phyloP scores from a whole-genome alignment of 2,113 vertebrate species.

The Hyla sarda region DNA sequence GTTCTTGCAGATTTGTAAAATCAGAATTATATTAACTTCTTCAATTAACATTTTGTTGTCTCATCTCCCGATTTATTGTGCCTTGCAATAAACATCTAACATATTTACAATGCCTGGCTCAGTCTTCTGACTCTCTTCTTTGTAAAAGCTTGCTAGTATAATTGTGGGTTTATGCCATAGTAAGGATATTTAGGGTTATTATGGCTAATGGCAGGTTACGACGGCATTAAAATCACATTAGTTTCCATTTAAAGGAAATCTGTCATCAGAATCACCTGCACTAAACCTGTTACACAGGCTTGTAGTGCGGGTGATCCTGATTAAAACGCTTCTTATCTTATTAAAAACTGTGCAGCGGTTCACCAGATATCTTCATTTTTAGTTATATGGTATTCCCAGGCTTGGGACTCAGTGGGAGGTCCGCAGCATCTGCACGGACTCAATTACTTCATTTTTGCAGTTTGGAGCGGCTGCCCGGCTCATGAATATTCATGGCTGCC shows the following conservation, averaged over 20 bases:
- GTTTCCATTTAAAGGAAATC: conserved; percentile 19
- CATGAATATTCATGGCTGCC: too few relatives aligned
- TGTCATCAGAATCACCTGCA: too few relatives aligned
- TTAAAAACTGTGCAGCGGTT: too few relatives aligned
- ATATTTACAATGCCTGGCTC: conserved; percentile 11
- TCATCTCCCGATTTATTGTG: conserved; percentile 52
- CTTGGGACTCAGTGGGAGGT: too few relatives aligned
- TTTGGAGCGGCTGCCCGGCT: too few relatives aligned
- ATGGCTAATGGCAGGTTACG: conserved; percentile 36
- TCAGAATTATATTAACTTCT: conserved; percentile 3
- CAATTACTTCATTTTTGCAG: too few relatives aligned
- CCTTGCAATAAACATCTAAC: conserved; percentile 39
- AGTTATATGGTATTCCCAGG: too few relatives aligned
- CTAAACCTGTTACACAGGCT: too few relatives aligned
- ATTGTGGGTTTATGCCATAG: conserved; percentile 22
- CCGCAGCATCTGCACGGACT: too few relatives aligned
- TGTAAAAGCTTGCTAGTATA: conserved; percentile 8
- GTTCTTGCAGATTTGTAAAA: neutral
- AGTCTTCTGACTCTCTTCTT: neutral
- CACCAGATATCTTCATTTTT: too few relatives aligned
- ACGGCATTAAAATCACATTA: conserved; percentile 36
- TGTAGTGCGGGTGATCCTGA: too few relatives aligned
- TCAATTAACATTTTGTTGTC: conserved; percentile 50
- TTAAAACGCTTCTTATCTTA: too few relatives aligned
- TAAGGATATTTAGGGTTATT: conserved; percentile 2